Evolutionary conservation across 2,888 invertebrate species (phyloP).

Genomic region (Caenorhabditis panamensis): DNA sequence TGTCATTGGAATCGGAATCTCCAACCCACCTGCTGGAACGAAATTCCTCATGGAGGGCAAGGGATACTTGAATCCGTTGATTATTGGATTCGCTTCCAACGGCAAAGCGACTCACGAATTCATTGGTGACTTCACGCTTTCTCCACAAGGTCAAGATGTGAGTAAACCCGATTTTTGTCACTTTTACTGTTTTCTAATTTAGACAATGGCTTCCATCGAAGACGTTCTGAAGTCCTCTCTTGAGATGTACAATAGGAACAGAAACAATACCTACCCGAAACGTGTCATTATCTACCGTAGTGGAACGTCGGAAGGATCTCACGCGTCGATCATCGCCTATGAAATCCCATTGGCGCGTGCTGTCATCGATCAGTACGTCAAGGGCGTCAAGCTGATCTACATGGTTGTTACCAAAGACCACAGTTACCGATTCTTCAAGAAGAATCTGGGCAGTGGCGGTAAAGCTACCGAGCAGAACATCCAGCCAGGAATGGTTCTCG

Average conservation of each 20-base stretch:
- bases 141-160: slow-evolving; percentile 41
- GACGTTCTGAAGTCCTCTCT: slow-evolving; percentile 32
- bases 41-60: slow-evolving; percentile 13
- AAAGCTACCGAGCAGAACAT: slow-evolving; percentile 72
- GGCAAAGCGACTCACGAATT: slow-evolving; percentile 59
- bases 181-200: too few species aligned
- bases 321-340: slow-evolving; percentile 61
- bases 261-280: too few species aligned
- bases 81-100: slow-evolving; percentile 67
- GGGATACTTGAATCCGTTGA: slow-evolving; percentile 16
- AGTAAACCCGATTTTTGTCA: too few species aligned
- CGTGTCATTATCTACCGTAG: slow-evolving; percentile 71
- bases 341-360: slow-evolving; percentile 72
- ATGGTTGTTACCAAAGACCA: slow-evolving; percentile 75
- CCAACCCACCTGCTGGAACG: slow-evolving; percentile 20
- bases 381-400: slow-evolving; percentile 63
- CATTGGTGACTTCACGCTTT: slow-evolving; percentile 70
- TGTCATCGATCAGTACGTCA: slow-evolving; percentile 38
- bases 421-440: slow-evolving; percentile 66
- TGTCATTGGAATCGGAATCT: slow-evolving; percentile 27
- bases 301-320: slow-evolving; percentile 71
- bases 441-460: too few species aligned
- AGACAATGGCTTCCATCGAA: slow-evolving; percentile 36
- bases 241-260: background rate
- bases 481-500: slow-evolving; percentile 74